Percentiles rank a stretch among this genome's conserved stretches.
Evolutionary conservation across 1,140 invertebrate genomes (phyloP).

Genomic region (Temnothorax curvispinosus): DNA sequence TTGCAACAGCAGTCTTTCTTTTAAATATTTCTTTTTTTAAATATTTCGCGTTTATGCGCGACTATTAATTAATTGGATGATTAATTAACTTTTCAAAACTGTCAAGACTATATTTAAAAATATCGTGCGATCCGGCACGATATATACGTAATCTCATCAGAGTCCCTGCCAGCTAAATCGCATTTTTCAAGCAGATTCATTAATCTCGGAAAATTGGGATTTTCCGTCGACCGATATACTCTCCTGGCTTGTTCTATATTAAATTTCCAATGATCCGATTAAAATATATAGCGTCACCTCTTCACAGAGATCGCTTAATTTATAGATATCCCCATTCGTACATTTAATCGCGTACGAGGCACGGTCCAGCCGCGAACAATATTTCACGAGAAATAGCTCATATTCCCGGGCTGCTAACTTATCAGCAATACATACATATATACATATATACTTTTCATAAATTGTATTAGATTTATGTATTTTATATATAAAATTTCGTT

Average conservation of each 20-base stretch:
- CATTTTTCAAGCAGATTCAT: conserved; percentile 13
- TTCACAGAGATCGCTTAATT: not conserved
- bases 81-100: not conserved
- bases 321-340: conserved; percentile 29
- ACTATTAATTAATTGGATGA: conserved; percentile 9
- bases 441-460: conserved; percentile 7
- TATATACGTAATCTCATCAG: not conserved
- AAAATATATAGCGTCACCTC: conserved; percentile 25
- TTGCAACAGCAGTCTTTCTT: too few relatives aligned
- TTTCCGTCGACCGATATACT: not conserved
- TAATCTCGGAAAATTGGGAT: conserved; percentile 27
- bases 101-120: not conserved
- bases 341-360: conserved; percentile 31
- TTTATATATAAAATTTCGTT: not conserved
- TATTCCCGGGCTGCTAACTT: not conserved
- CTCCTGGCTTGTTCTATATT: not conserved
- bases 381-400: conserved; percentile 32
- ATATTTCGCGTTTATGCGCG: not conserved
- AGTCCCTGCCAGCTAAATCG: not conserved
- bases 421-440: not conserved
- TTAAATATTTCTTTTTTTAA: not conserved
- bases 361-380: not conserved
- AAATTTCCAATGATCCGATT: conserved; percentile 44
- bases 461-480: not conserved
- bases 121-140: not conserved